These are phyloP conservation scores for Salticus scenicus DNA, from an alignment of 2,888 invertebrate genomes.

Conservation along the genomic window DNA sequence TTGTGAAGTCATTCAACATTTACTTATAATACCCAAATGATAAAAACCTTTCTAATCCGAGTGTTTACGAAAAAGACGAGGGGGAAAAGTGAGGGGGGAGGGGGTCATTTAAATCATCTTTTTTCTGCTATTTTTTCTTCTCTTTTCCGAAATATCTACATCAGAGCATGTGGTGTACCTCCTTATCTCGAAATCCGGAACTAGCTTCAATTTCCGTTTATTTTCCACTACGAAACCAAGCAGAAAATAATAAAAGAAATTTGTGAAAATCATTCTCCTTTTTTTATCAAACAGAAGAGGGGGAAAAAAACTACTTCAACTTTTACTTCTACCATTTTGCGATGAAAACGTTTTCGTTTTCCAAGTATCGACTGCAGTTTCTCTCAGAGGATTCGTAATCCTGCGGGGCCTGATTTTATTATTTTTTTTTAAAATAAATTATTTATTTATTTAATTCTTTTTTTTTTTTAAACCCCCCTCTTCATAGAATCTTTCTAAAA, in stretches of 20 bases:
- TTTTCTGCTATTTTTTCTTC: neutral
- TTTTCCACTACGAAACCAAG: constrained; percentile 36
- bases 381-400: constrained; percentile 40
- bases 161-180: constrained; percentile 16
- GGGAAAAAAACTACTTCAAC: constrained; percentile 10
- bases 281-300: constrained; percentile 10
- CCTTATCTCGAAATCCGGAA: constrained; percentile 47
- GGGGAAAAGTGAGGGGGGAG: no score
- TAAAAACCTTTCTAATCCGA: no score
- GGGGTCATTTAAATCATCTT: no score
- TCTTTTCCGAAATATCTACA: neutral
- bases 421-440: constrained; percentile 36
- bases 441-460: constrained; percentile 52
- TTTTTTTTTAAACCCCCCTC: constrained; percentile 1
- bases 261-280: constrained; percentile 58
- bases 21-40: no score
- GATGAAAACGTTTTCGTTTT: constrained; percentile 35
- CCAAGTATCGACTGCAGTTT: constrained; percentile 11
- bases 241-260: constrained; percentile 53
- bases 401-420: constrained; percentile 26
- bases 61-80: no score
- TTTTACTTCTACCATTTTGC: constrained; percentile 39
- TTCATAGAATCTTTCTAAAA: constrained; percentile 44
- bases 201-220: constrained; percentile 67
- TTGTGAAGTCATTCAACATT: no score